These are phyloP conservation scores for Cherax destructor DNA, from an alignment of 1,140 invertebrate species.

Conservation along the genomic window DNA sequence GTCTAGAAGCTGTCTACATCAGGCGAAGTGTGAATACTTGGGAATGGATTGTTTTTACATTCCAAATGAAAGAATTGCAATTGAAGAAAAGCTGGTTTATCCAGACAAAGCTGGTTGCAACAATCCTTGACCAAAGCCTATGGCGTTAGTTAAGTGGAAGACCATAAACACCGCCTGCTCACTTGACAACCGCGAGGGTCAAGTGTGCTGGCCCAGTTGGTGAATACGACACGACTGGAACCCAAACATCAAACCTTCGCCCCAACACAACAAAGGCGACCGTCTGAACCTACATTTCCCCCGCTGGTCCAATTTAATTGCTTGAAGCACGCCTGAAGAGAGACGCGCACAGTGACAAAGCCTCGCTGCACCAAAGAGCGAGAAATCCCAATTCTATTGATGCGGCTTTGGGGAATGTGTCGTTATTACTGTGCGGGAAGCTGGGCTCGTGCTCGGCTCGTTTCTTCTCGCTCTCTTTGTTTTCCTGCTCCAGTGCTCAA, in stretches of 20 bases:
- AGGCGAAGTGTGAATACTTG: no score
- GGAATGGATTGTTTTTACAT: no score
- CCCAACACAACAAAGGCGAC: slow-evolving; percentile 19
- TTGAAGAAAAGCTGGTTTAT: no score
- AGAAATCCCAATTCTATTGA: slow-evolving; percentile 19
- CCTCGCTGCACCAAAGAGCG: slow-evolving; percentile 1
- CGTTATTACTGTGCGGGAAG: neutral
- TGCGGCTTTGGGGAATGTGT: slow-evolving; percentile 3
- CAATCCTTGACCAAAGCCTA: neutral
- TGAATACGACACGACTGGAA: neutral
- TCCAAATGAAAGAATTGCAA: no score
- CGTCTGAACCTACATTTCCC: slow-evolving; percentile 6
- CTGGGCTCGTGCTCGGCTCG: neutral
- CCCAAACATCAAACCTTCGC: neutral
- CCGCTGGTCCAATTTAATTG: slow-evolving; percentile 30
- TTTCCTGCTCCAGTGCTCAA: neutral
- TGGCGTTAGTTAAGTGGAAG: neutral
- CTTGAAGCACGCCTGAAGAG: slow-evolving; percentile 14
- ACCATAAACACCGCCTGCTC: neutral
- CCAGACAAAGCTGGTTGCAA: neutral
- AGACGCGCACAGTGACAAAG: neutral
- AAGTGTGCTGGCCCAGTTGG: neutral
- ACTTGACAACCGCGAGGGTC: neutral
- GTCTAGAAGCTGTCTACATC: no score
- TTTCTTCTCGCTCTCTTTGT: neutral